Conservation (phyloP, 2,113 vertebrate species). For the Sus scrofa region DNA sequence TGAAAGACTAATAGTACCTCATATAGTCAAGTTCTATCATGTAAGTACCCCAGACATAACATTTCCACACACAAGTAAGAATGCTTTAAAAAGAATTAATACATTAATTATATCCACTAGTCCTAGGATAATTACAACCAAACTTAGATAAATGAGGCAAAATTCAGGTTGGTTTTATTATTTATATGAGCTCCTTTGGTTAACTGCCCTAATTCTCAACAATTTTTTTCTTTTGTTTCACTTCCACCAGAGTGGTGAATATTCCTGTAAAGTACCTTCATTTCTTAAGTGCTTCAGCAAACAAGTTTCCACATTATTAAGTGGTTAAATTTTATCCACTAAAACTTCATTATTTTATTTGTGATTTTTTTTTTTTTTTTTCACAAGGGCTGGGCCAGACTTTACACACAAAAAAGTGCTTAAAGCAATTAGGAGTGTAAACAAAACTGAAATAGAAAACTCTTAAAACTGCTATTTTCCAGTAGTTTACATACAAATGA, state of each 20-base stretch:
- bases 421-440: slow-evolving; percentile 82
- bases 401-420: slow-evolving; percentile 80
- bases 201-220: slow-evolving; percentile 59
- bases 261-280: slow-evolving; percentile 72
- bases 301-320: slow-evolving; percentile 24
- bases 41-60: slow-evolving; percentile 57
- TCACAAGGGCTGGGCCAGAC: slow-evolving; percentile 70
- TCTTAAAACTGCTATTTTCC: slow-evolving; percentile 66
- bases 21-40: slow-evolving; percentile 56
- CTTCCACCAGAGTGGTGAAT: neutral
- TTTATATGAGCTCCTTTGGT: slow-evolving; percentile 66
- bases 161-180: slow-evolving; percentile 52
- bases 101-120: neutral
- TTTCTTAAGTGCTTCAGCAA: slow-evolving; percentile 77
- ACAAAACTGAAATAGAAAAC: slow-evolving; percentile 73
- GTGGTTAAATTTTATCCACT: slow-evolving; percentile 50
- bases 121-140: slow-evolving; percentile 55
- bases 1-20: slow-evolving; percentile 72
- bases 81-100: slow-evolving; percentile 47
- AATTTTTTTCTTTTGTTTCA: neutral
- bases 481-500: slow-evolving; percentile 70
- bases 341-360: slow-evolving; percentile 76
- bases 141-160: slow-evolving; percentile 65
- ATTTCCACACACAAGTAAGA: slow-evolving; percentile 66
- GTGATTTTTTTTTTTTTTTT: slow-evolving; percentile 66